These are phyloP conservation scores for Enhydra lutris DNA, from an alignment of 2,113 vertebrate genomes.

Conservation along the genomic window DNA sequence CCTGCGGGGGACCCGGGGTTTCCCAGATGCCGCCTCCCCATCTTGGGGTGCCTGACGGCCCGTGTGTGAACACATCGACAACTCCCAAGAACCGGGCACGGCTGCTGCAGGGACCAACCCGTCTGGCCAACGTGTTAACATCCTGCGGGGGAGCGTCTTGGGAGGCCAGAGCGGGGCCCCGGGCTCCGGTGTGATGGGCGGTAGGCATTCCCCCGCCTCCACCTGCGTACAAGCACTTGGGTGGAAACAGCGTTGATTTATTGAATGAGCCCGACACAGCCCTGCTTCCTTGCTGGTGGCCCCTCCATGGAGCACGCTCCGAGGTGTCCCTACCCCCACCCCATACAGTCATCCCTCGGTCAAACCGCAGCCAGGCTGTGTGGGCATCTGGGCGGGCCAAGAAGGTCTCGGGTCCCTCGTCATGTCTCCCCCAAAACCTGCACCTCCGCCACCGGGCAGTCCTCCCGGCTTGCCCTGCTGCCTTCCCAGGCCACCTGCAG, in stretches of 20 bases:
- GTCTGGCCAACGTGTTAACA: rapidly evolving
- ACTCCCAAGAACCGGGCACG: not conserved
- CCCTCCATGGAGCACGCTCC: rapidly evolving
- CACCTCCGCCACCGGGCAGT: not conserved
- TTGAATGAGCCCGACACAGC: not conserved
- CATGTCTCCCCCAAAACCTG: rapidly evolving
- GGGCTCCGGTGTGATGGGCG: not conserved
- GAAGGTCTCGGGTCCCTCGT: rapidly evolving
- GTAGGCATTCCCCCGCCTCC: rapidly evolving
- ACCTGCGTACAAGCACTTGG: not conserved
- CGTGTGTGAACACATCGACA: rapidly evolving
- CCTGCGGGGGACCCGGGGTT: too few species aligned
- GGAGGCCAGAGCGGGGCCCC: rapidly evolving
- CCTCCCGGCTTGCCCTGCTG: rapidly evolving
- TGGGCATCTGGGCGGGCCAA: rapidly evolving
- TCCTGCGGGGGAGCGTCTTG: rapidly evolving
- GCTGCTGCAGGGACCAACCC: not conserved
- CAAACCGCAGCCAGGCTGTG: not conserved
- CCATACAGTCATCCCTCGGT: not conserved
- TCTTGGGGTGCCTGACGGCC: not conserved
- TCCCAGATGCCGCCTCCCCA: not conserved
- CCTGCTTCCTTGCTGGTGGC: not conserved
- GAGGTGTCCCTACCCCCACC: not conserved
- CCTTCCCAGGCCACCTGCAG: not conserved
- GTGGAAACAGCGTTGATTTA: not conserved